Percentiles rank a stretch among this genome's conserved stretches.
Conservation (phyloP, 2,888 invertebrate genomes). For the Cantharis flavilabris region DNA sequence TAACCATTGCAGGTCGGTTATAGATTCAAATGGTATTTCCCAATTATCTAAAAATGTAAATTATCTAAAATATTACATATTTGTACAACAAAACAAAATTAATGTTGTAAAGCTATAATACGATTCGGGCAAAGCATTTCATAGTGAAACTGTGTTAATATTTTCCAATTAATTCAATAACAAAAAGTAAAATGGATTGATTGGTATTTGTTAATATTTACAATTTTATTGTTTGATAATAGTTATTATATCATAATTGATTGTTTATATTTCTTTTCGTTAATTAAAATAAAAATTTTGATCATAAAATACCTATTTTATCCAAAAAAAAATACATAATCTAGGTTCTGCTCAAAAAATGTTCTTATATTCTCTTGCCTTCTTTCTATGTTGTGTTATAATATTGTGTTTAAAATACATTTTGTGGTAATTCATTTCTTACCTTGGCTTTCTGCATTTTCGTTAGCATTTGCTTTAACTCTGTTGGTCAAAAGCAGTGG, state of each 20-base stretch:
- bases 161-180: too few relatives aligned
- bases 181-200: too few relatives aligned
- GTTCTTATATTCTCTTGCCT: neutral
- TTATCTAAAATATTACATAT: too few relatives aligned
- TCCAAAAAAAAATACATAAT: too few relatives aligned
- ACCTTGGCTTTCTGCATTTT: conserved; percentile 70
- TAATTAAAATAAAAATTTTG: too few relatives aligned
- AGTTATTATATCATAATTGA: too few relatives aligned
- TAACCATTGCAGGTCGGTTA: conserved; percentile 86
- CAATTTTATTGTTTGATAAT: too few relatives aligned
- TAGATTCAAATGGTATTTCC: conserved; percentile 93
- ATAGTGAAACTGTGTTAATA: too few relatives aligned
- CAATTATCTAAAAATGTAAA: conserved; percentile 70
- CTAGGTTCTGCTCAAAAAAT: neutral
- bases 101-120: neutral
- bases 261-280: too few relatives aligned
- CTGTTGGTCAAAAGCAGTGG: conserved; percentile 83
- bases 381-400: neutral
- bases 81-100: neutral
- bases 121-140: neutral
- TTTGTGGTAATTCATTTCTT: conserved; percentile 9
- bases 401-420: neutral
- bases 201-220: too few relatives aligned
- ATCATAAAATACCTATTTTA: too few relatives aligned
- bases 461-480: conserved; percentile 74